Conservation (phyloP, 2,888 invertebrate genomes). For the Cheilosia urbana region DNA sequence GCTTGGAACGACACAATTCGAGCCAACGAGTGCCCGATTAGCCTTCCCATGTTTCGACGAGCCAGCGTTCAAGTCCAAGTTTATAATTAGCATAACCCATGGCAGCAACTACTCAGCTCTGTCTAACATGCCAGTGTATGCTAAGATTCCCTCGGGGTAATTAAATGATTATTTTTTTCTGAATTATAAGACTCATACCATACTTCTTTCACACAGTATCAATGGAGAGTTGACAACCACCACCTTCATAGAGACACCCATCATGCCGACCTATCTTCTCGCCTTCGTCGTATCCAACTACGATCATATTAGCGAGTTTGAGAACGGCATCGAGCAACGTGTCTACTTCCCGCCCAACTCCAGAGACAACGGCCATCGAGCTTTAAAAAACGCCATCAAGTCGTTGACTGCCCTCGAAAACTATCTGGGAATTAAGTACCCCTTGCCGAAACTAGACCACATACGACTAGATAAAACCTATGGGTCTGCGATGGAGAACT, state of each 20-base stretch:
- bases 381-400: constrained; percentile 79
- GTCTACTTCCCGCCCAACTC: constrained; percentile 79
- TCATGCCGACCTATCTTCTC: constrained; percentile 92
- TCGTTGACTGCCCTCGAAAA: constrained; percentile 84
- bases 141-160: constrained; percentile 40
- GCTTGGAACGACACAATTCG: constrained; percentile 88
- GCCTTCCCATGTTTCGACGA: constrained; percentile 93
- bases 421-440: constrained; percentile 90
- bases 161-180: background rate
- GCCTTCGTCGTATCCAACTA: constrained; percentile 91
- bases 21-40: constrained; percentile 87
- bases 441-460: constrained; percentile 93
- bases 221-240: constrained; percentile 79
- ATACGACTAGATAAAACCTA: constrained; percentile 92
- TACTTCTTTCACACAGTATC: constrained; percentile 16
- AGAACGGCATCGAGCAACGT: constrained; percentile 81
- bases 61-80: constrained; percentile 88
- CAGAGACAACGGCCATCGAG: constrained; percentile 77
- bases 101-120: constrained; percentile 82
- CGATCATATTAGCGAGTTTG: constrained; percentile 80
- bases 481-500: constrained; percentile 96
- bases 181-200: background rate
- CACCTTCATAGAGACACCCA: constrained; percentile 85
- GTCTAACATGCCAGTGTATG: constrained; percentile 81
- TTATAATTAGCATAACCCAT: constrained; percentile 87